Percentiles rank a stretch among this genome's conserved stretches.
Evolutionary conservation across 1,140 invertebrate genomes (phyloP).

Genomic region (Listronotus oregonensis): DNA sequence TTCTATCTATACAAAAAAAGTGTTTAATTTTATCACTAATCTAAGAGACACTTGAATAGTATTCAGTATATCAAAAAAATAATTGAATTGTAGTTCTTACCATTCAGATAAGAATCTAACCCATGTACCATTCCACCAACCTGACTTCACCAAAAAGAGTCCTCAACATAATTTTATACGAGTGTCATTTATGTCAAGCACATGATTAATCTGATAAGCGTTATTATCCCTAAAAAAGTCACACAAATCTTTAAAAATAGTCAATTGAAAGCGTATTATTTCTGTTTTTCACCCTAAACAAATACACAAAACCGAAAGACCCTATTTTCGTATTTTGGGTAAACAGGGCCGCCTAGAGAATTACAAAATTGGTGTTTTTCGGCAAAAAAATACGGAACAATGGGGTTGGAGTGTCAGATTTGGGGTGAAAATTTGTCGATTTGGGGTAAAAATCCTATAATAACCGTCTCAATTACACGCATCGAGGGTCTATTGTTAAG

Average conservation of each 20-base stretch:
- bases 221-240: constrained; percentile 25
- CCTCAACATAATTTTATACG: constrained; percentile 26
- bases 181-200: constrained; percentile 30
- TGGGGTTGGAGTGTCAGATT: constrained; percentile 30
- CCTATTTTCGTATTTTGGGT: constrained; percentile 46
- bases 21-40: no score
- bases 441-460: constrained; percentile 50
- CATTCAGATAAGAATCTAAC: constrained; percentile 15
- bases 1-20: no score
- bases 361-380: constrained; percentile 46
- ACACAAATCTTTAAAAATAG: constrained; percentile 42
- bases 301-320: constrained; percentile 20
- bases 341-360: constrained; percentile 50
- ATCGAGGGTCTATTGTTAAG: constrained; percentile 26
- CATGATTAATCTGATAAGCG: constrained; percentile 38
- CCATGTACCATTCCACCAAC: background rate
- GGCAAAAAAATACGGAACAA: constrained; percentile 36
- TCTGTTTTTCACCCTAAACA: constrained; percentile 26
- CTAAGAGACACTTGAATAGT: no score
- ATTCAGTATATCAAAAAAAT: background rate
- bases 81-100: background rate
- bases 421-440: constrained; percentile 38
- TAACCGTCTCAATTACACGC: constrained; percentile 48
- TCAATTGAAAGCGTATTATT: constrained; percentile 41
- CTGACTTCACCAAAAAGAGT: constrained; percentile 12